phyloP scores from a whole-genome alignment of 1,140 invertebrate species.

The Ceratitis capitata region DNA sequence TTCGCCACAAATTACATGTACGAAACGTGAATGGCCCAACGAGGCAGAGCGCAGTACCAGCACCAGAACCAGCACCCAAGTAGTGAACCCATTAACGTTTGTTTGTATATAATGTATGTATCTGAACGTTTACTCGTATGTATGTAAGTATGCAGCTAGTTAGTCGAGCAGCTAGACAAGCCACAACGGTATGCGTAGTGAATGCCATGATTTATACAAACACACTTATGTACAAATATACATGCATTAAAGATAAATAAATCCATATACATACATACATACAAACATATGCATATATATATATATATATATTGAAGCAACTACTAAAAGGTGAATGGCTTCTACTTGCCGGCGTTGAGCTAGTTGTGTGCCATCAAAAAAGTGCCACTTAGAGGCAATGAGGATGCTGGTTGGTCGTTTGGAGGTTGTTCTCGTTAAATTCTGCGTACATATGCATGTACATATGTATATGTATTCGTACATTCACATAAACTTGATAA shows the following conservation, averaged over 20 bases:
- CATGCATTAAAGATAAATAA: not conserved
- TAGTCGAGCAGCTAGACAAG: not conserved
- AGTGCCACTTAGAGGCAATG: not conserved
- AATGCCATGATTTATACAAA: conserved; percentile 27
- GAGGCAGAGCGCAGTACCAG: not conserved
- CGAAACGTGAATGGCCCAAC: conserved; percentile 4
- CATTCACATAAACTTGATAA: no score
- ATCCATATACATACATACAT: not conserved
- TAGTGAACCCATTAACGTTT: no score
- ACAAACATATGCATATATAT: not conserved
- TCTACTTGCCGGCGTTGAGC: not conserved
- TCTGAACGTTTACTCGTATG: not conserved
- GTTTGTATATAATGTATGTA: not conserved
- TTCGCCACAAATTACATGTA: not conserved
- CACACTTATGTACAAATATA: not conserved
- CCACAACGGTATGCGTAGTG: conserved; percentile 15
- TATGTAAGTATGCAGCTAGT: not conserved
- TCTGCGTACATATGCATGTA: no score
- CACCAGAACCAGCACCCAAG: not conserved
- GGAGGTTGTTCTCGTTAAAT: conserved; percentile 31
- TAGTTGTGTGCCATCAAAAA: conserved; percentile 15
- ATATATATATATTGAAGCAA: not conserved
- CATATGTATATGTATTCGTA: no score
- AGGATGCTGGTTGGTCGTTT: conserved; percentile 18
- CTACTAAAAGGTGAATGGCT: conserved; percentile 33